phyloP scores from a whole-genome alignment of 1,140 invertebrate genomes.

The Microplitis demolitor region DNA sequence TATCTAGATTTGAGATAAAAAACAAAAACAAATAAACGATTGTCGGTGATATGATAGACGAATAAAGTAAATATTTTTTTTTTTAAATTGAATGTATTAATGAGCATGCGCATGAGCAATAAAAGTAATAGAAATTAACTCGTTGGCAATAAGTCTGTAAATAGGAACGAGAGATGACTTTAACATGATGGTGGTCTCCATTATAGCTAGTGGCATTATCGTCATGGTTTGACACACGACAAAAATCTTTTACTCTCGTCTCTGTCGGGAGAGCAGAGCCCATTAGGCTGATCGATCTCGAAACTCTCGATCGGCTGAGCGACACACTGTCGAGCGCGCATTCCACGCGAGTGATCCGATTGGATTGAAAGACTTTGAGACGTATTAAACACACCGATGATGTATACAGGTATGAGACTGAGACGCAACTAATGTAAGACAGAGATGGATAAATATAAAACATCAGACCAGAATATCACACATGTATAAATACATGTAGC shows the following conservation, averaged over 20 bases:
- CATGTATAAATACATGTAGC: slow-evolving; percentile 2
- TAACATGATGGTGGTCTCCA: background rate
- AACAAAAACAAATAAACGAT: no score
- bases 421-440: background rate
- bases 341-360: background rate
- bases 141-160: no score
- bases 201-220: background rate
- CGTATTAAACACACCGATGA: no score
- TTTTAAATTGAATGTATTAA: no score
- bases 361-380: slow-evolving; percentile 10
- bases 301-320: slow-evolving; percentile 7
- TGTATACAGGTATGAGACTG: background rate
- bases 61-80: no score
- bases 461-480: no score
- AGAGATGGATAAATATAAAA: background rate
- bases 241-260: background rate
- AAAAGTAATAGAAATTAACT: no score
- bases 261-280: background rate
- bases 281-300: slow-evolving; percentile 13
- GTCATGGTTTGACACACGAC: background rate
- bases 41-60: no score
- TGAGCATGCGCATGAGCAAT: no score
- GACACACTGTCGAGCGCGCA: background rate
- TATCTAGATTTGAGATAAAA: no score
- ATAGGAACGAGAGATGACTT: background rate